Percentiles rank a stretch among this genome's conserved stretches.
These are phyloP conservation scores for Hyposoter dolosus DNA, from an alignment of 2,888 invertebrate species.

Conservation along the genomic window DNA sequence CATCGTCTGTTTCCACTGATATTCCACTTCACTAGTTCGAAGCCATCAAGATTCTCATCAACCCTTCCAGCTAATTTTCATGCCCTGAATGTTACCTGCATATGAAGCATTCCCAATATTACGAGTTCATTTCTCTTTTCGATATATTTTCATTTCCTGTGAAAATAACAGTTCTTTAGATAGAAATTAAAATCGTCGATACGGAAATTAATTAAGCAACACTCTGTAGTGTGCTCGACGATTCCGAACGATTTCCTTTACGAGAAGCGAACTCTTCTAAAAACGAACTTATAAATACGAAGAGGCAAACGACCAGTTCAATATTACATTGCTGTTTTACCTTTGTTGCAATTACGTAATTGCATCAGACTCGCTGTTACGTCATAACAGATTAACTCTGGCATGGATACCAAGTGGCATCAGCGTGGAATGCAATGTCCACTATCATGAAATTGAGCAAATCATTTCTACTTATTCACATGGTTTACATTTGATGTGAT, in stretches of 20 bases:
- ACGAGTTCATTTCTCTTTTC: not conserved
- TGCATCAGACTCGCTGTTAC: not conserved
- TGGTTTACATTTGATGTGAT: not conserved
- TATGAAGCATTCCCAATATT: not conserved
- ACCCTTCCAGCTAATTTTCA: not conserved
- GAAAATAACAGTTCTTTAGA: not conserved
- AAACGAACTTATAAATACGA: no score
- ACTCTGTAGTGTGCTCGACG: not conserved
- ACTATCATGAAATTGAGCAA: not conserved
- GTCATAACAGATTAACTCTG: not conserved
- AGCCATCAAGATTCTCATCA: slow-evolving; percentile 22
- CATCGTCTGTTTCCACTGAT: slow-evolving; percentile 44
- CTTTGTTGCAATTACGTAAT: not conserved
- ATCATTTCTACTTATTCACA: not conserved
- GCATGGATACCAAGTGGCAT: not conserved
- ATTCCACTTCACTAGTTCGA: slow-evolving; percentile 44
- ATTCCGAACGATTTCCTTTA: not conserved
- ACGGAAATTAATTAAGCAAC: not conserved
- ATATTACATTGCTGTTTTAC: not conserved
- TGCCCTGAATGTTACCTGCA: not conserved
- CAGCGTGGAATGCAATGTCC: not conserved
- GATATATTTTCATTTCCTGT: not conserved
- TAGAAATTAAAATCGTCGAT: not conserved
- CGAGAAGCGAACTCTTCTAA: not conserved
- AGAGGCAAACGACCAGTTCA: not conserved